phyloP scores from a whole-genome alignment of 2,797 vertebrate genomes.

The Enteromius afrohamiltoni region DNA sequence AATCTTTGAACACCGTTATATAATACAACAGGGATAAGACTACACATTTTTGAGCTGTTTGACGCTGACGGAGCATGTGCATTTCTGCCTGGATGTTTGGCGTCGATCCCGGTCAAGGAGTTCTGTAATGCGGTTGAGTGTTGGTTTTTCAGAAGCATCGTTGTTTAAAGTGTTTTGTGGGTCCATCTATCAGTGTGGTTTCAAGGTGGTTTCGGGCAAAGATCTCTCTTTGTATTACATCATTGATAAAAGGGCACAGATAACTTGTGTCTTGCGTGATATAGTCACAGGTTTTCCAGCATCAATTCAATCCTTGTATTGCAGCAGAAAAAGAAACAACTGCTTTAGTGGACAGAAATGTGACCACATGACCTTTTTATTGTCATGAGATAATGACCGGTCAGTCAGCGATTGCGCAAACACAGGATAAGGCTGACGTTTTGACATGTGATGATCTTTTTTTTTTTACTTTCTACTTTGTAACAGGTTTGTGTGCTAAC shows the following conservation, averaged over 20 bases:
- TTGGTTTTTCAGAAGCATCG: constrained; percentile 65
- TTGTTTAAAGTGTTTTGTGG: constrained; percentile 64
- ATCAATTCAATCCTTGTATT: constrained; percentile 13
- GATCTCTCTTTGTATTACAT: constrained; percentile 20
- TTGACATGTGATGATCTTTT: not conserved
- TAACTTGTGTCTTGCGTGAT: constrained; percentile 4
- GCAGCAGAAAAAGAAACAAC: not conserved
- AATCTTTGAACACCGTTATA: constrained; percentile 68
- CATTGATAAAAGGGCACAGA: constrained; percentile 4
- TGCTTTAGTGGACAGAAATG: constrained; percentile 6
- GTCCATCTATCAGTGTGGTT: constrained; percentile 41
- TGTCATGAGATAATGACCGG: not conserved
- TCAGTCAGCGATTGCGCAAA: not conserved
- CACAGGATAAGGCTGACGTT: not conserved
- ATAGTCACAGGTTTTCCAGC: not conserved
- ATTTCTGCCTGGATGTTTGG: constrained; percentile 71
- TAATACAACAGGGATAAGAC: constrained; percentile 69
- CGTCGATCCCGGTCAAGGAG: constrained; percentile 67
- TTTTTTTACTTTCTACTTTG: not conserved
- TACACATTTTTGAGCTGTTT: constrained; percentile 70
- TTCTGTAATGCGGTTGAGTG: constrained; percentile 67
- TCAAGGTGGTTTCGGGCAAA: constrained; percentile 23
- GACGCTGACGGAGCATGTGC: constrained; percentile 69
- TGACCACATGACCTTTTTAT: not conserved
- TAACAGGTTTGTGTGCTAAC: not conserved